These are phyloP conservation scores for Sinocyclocheilus grahami DNA, from an alignment of 2,113 vertebrate genomes.

Conservation along the genomic window DNA sequence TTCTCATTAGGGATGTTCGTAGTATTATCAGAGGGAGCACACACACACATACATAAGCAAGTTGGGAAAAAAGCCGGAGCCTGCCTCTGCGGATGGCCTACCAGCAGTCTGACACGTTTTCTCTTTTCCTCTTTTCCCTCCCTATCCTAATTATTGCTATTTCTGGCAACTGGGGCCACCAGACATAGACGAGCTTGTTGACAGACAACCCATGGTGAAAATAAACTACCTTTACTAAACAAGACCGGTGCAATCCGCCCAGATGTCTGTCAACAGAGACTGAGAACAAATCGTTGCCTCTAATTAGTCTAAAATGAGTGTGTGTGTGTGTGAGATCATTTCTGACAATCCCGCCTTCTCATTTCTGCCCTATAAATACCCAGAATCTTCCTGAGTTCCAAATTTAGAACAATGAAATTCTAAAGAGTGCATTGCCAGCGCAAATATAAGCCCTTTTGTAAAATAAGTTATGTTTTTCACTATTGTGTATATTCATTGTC, in stretches of 20 bases:
- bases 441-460: background rate
- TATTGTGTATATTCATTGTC: background rate
- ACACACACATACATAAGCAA: slow-evolving; percentile 53
- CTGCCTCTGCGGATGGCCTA: slow-evolving; percentile 57
- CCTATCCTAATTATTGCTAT: slow-evolving; percentile 79
- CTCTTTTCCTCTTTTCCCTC: slow-evolving; percentile 75
- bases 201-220: slow-evolving; percentile 72
- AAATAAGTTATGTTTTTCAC: background rate
- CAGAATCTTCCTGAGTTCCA: slow-evolving; percentile 57
- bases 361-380: slow-evolving; percentile 74
- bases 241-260: slow-evolving; percentile 48
- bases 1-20: slow-evolving; percentile 37
- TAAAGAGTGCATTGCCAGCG: slow-evolving; percentile 15
- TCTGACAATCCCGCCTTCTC: slow-evolving; percentile 56
- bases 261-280: slow-evolving; percentile 67
- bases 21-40: slow-evolving; percentile 43
- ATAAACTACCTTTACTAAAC: slow-evolving; percentile 66
- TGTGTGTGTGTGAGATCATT: slow-evolving; percentile 27
- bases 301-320: slow-evolving; percentile 64
- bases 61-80: slow-evolving; percentile 55
- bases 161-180: slow-evolving; percentile 64
- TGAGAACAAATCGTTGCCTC: slow-evolving; percentile 69
- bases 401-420: slow-evolving; percentile 65
- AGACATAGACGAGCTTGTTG: slow-evolving; percentile 73
- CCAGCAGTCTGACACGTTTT: slow-evolving; percentile 75